Base-by-base conservation (phyloP, 2,113 vertebrate species). In the Tetraodon nigroviridis region DNA sequence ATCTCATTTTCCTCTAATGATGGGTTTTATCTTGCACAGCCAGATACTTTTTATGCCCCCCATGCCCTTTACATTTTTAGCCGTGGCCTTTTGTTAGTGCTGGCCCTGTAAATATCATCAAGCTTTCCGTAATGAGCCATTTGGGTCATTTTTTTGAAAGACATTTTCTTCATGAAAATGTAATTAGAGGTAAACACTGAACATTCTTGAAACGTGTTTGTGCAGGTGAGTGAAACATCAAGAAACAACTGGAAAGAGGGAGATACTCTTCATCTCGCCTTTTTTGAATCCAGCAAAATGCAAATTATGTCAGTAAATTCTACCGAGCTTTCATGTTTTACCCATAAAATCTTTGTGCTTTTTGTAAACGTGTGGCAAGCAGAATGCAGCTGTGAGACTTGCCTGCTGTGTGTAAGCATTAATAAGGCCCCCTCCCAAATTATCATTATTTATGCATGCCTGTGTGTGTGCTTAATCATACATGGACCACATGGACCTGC, bases 21-120 rank as follows among this genome's bases (percentile, higher is more conserved):
- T 19, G 68, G 79, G 81, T 85, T 88, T 88, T 88, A 86, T 88
- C 84, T 84, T 75, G 76, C 68, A 37, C 66, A 22, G 64, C 76
- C 85, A 88, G 86, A 83, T 80, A 80, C 78, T 83, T 83, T 86
- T 88, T 85, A 88, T 86, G 78, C 81, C 80, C 72, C 74, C 67
- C 44, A 66, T 88, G 84, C 80, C 84, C 86, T 88, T 88, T 88
- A 71, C 78, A 45, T 81, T 75, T 74, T 62, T 78, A 81, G 82
- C 61, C 41, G 48, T 72, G 78, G 75, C 79, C 81, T 82, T 86
- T 85, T 74, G 73, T 76, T 67, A 50, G 59, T 22, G 72, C 61
- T 81, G 71, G 71, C 65, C 75, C 51, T 53, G 58, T 68, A 78
- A 81, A 79, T 78, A 80, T 77, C 81, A 75, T 63, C 32, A 17